Conservation (phyloP, 2,888 invertebrate genomes). For the Artemia sinica region DNA sequence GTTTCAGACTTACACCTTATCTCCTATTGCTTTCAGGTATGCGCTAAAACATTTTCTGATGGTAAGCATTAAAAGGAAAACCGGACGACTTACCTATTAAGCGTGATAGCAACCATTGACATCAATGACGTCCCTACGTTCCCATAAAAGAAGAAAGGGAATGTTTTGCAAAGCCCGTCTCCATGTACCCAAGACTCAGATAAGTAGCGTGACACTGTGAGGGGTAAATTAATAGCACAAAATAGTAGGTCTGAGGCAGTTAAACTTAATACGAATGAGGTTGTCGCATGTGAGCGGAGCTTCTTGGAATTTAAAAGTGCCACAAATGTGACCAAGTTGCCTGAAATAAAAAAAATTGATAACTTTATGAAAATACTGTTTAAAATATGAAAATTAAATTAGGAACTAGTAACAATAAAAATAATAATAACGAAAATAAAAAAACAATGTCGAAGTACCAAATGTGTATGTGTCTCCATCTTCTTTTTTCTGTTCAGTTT, state of each 20-base stretch:
- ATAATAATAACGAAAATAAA: too few species aligned
- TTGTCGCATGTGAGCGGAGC: conserved; percentile 63
- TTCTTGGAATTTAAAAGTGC: conserved; percentile 60
- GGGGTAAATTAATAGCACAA: conserved; percentile 62
- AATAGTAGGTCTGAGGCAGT: conserved; percentile 70
- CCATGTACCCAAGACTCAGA: conserved; percentile 65
- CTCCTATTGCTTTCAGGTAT: too few species aligned
- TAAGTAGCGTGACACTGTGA: conserved; percentile 59
- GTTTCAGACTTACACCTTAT: too few species aligned
- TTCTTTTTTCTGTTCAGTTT: too few species aligned
- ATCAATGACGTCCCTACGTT: conserved; percentile 70
- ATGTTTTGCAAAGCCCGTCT: conserved; percentile 55
- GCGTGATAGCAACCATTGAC: conserved; percentile 73
- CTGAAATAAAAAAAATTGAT: conserved; percentile 36
- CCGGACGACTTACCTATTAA: conserved; percentile 49
- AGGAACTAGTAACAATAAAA: conserved; percentile 10
- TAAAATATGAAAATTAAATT: not conserved
- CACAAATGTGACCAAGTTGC: conserved; percentile 61
- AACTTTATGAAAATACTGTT: not conserved
- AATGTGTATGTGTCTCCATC: too few species aligned
- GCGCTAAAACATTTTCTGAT: too few species aligned
- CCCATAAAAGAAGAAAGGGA: conserved; percentile 73
- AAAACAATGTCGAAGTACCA: too few species aligned
- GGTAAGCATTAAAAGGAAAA: too few species aligned
- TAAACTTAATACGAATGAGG: conserved; percentile 67